These are phyloP conservation scores for Cremastinae sp. DNA, from an alignment of 2,888 invertebrate genomes.

Conservation along the genomic window DNA sequence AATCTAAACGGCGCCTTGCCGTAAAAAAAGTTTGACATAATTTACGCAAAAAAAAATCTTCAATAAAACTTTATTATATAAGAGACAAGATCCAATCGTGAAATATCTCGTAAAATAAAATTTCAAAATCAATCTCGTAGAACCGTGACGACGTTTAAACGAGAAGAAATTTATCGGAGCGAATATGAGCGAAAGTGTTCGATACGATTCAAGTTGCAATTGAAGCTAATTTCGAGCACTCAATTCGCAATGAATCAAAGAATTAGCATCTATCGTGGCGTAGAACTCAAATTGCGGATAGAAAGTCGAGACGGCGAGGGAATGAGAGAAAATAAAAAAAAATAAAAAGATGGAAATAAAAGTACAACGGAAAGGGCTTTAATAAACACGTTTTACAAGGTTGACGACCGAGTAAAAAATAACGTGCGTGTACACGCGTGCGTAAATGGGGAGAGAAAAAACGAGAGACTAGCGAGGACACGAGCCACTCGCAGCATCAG, in stretches of 20 bases:
- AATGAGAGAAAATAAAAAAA: not conserved
- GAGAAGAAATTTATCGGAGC: too few species aligned
- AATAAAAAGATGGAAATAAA: conserved; percentile 14
- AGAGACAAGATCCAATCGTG: too few species aligned
- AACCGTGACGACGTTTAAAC: too few species aligned
- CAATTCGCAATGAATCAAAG: too few species aligned
- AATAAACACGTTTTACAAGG: conserved; percentile 73
- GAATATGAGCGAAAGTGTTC: too few species aligned
- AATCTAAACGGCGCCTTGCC: conserved; percentile 14
- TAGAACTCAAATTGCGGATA: conserved; percentile 29
- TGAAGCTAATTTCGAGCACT: too few species aligned
- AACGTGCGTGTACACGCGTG: conserved; percentile 8
- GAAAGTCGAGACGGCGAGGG: conserved; percentile 41
- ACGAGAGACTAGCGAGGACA: conserved; percentile 36
- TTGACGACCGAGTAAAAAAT: conserved; percentile 44
- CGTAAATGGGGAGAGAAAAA: not conserved
- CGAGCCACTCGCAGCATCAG: conserved; percentile 55
- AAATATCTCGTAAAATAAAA: too few species aligned
- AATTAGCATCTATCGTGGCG: not conserved
- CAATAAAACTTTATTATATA: too few species aligned
- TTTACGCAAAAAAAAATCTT: too few species aligned
- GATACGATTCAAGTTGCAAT: too few species aligned
- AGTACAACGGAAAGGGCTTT: conserved; percentile 62
- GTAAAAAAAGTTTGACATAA: too few species aligned
- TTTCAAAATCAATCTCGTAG: too few species aligned